phyloP scores from a whole-genome alignment of 1,140 invertebrate species.

The Caenorhabditis inopinata region DNA sequence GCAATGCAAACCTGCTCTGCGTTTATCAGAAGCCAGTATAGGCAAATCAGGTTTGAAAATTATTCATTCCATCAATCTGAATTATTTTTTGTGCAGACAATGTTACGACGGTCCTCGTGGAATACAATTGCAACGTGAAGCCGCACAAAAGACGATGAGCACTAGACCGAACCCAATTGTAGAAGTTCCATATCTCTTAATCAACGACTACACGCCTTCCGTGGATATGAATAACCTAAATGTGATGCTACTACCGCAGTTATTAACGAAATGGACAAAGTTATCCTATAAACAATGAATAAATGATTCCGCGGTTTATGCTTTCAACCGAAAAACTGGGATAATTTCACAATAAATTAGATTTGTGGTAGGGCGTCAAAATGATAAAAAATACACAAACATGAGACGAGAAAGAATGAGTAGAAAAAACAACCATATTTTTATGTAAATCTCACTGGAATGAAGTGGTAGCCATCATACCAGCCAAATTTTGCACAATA shows the following conservation, averaged over 20 bases:
- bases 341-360: neutral
- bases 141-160: slow-evolving; percentile 60
- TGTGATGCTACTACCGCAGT: slow-evolving; percentile 55
- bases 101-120: slow-evolving; percentile 61
- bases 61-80: neutral
- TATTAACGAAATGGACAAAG: slow-evolving; percentile 62
- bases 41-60: slow-evolving; percentile 56
- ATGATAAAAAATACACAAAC: neutral
- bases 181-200: slow-evolving; percentile 62
- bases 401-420: neutral
- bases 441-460: slow-evolving; percentile 47
- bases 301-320: neutral
- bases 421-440: neutral
- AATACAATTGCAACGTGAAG: slow-evolving; percentile 58
- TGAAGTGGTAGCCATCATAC: slow-evolving; percentile 90
- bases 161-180: slow-evolving; percentile 60
- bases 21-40: slow-evolving; percentile 60
- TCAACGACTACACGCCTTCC: slow-evolving; percentile 63
- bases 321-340: too few relatives aligned
- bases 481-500: slow-evolving; percentile 95
- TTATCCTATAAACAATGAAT: slow-evolving; percentile 2
- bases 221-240: slow-evolving; percentile 62
- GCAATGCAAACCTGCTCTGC: slow-evolving; percentile 57
- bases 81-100: slow-evolving; percentile 49
- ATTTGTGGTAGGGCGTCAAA: too few relatives aligned